A percentile compares a stretch with the other conserved stretches of the same genome.
Conservation (phyloP, 2,113 vertebrate species). For the Hippoglossus stenolepis region DNA sequence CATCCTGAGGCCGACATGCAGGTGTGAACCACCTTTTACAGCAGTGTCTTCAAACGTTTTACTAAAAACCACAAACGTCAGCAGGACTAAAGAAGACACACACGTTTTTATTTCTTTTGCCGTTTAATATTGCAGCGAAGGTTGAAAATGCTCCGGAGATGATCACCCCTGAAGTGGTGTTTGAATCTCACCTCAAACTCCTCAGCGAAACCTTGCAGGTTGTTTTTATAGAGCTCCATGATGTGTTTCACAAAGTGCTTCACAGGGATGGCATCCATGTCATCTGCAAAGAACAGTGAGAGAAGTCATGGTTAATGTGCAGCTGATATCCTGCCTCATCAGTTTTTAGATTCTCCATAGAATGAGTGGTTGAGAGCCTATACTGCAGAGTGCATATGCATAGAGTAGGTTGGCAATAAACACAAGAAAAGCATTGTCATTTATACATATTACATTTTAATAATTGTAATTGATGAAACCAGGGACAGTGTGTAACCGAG, state of each 20-base stretch:
- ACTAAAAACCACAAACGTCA: neutral
- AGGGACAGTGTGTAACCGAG: too few relatives aligned
- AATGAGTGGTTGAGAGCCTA: too few relatives aligned
- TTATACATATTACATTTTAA: too few relatives aligned
- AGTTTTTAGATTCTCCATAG: neutral
- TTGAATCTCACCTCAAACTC: conserved; percentile 93
- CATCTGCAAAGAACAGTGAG: conserved; percentile 84
- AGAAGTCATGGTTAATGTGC: neutral
- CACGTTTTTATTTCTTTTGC: neutral
- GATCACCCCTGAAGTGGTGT: neutral
- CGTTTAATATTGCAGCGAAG: neutral
- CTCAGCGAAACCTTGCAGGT: conserved; percentile 95
- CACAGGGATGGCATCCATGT: conserved; percentile 96
- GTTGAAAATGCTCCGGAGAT: neutral
- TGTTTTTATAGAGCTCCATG: conserved; percentile 95
- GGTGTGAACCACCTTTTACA: neutral
- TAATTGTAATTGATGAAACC: too few relatives aligned
- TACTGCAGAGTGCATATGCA: too few relatives aligned
- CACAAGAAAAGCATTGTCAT: too few relatives aligned
- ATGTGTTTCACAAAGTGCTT: conserved; percentile 97
- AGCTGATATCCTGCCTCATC: neutral
- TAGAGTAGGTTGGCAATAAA: too few relatives aligned
- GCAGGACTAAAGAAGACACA: neutral
- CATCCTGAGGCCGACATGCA: neutral
- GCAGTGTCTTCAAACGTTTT: neutral